Percentiles rank a stretch among this genome's conserved stretches.
Evolutionary conservation across 2,888 invertebrate genomes (phyloP).

Genomic region (Drosophila macrothrix): DNA sequence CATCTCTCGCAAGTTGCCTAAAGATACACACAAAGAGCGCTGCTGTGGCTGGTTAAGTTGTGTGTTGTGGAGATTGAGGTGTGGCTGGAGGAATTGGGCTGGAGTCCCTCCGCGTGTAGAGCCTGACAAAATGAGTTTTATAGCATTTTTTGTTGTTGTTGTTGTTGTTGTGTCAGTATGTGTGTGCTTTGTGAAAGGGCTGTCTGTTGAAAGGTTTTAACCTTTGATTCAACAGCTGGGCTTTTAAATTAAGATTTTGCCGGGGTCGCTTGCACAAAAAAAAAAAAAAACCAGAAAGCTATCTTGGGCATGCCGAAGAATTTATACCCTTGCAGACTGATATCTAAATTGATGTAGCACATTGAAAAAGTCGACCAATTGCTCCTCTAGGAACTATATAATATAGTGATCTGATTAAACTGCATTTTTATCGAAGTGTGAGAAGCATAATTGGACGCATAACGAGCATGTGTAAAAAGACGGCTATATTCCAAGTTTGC

Average conservation of each 20-base stretch:
- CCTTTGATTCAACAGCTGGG: slow-evolving; percentile 80
- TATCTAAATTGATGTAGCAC: not conserved
- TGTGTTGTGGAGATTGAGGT: slow-evolving; percentile 45
- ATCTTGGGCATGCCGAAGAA: not conserved
- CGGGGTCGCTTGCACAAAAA: slow-evolving; percentile 18
- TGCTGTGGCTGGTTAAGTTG: slow-evolving; percentile 33
- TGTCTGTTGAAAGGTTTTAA: slow-evolving; percentile 66
- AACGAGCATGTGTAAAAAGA: not conserved
- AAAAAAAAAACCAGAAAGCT: not conserved
- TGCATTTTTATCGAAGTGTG: too few relatives aligned
- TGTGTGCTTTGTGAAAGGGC: slow-evolving; percentile 49
- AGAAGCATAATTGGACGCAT: too few relatives aligned
- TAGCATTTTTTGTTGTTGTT: slow-evolving; percentile 23
- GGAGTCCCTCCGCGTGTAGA: slow-evolving; percentile 2
- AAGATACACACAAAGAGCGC: slow-evolving; percentile 44
- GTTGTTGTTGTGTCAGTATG: slow-evolving; percentile 1
- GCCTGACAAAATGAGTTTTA: slow-evolving; percentile 76
- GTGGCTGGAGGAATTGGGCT: slow-evolving; percentile 27
- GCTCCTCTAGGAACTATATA: not conserved
- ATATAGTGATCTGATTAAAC: too few relatives aligned
- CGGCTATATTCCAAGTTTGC: not conserved
- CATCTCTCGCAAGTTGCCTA: slow-evolving; percentile 62
- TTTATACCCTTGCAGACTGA: not conserved
- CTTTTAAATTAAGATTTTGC: slow-evolving; percentile 76
- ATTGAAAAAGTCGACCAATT: not conserved